Evolutionary conservation across 2,888 invertebrate species (phyloP).

Genomic region (Microplitis deprimator): DNA sequence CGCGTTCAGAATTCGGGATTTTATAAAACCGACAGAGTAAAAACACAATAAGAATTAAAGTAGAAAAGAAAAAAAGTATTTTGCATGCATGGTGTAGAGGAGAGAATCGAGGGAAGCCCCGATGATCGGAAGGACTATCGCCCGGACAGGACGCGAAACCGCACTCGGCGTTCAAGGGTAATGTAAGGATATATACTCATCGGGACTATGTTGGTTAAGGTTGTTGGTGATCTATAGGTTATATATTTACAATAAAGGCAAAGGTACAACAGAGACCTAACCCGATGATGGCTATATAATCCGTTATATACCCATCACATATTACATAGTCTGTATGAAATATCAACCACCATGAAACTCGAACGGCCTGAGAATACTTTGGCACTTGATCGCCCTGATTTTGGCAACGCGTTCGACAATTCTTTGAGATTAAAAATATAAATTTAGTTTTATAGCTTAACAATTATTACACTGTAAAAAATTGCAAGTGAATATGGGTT

Average conservation of each 20-base stretch:
- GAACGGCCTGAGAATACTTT: slow-evolving; percentile 71
- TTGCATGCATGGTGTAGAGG: not conserved
- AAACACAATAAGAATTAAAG: too few relatives aligned
- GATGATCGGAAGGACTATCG: slow-evolving; percentile 40
- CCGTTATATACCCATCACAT: slow-evolving; percentile 36
- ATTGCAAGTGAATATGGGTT: too few relatives aligned
- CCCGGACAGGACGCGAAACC: slow-evolving; percentile 68
- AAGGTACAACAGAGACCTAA: slow-evolving; percentile 52
- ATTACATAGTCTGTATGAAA: slow-evolving; percentile 69
- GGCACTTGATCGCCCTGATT: slow-evolving; percentile 46
- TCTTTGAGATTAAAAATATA: too few relatives aligned
- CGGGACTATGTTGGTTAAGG: slow-evolving; percentile 22
- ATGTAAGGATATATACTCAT: slow-evolving; percentile 44
- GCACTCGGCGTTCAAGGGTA: slow-evolving; percentile 63
- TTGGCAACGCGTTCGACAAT: not conserved
- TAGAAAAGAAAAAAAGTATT: not conserved
- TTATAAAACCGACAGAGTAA: not conserved
- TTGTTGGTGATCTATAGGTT: slow-evolving; percentile 43
- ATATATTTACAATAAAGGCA: slow-evolving; percentile 21
- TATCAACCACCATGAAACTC: slow-evolving; percentile 71
- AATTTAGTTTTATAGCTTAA: too few relatives aligned
- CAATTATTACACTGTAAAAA: too few relatives aligned
- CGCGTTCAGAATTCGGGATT: not conserved
- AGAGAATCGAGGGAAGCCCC: slow-evolving; percentile 48
- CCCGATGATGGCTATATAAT: slow-evolving; percentile 41